Percentiles rank a stretch among this genome's conserved stretches.
Conservation (phyloP, 2,797 vertebrate species). For the Crocidura indochinensis region DNA sequence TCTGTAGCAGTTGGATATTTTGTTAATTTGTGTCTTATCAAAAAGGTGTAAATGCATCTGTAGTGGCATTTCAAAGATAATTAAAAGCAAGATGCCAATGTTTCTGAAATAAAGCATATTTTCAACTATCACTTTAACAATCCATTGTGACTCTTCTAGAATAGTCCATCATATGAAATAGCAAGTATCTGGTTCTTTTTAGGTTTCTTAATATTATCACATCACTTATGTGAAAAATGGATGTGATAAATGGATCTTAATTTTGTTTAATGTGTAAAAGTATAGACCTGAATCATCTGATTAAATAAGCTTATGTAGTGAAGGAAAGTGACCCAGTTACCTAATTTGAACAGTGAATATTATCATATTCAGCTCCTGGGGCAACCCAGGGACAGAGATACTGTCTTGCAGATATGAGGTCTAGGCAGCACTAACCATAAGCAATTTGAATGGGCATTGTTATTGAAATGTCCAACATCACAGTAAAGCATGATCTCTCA, state of each 20-base stretch:
- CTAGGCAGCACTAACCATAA: no score
- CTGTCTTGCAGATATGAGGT: no score
- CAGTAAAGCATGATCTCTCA: no score
- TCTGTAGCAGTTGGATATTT: conserved; percentile 78
- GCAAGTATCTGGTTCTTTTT: background rate
- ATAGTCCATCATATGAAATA: conserved; percentile 10
- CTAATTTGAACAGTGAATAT: background rate
- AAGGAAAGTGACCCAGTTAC: background rate
- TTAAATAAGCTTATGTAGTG: conserved; percentile 9
- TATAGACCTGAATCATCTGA: background rate
- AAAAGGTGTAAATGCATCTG: conserved; percentile 78
- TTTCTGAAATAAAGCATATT: conserved; percentile 76
- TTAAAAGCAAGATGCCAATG: conserved; percentile 74
- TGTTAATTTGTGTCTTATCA: conserved; percentile 79
- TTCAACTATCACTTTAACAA: conserved; percentile 59
- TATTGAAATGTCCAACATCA: no score
- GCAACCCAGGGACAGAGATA: no score
- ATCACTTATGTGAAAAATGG: conserved; percentile 44
- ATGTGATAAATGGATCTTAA: background rate
- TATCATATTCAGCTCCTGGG: background rate
- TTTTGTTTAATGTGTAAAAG: conserved; percentile 25
- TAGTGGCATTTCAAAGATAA: conserved; percentile 80
- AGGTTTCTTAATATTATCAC: conserved; percentile 42
- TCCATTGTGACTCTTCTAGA: background rate
- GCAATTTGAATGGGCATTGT: background rate